phyloP scores from a whole-genome alignment of 2,888 invertebrate species.

The Cryptocheilus praepositus region DNA sequence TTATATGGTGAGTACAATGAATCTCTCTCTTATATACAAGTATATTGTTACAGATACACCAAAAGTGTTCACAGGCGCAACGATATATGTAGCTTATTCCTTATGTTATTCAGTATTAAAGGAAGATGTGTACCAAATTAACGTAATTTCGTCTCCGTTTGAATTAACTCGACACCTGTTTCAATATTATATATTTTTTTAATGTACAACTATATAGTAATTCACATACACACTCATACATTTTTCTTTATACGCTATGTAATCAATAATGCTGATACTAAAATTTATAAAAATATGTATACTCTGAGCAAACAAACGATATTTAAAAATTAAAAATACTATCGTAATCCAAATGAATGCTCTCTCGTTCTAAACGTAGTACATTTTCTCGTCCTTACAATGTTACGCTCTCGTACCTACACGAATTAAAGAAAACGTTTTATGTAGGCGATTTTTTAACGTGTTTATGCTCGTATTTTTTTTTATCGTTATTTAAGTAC shows the following conservation, averaged over 20 bases:
- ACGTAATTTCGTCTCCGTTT: conserved; percentile 24
- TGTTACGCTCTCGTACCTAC: neutral
- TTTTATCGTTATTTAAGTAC: conserved; percentile 1
- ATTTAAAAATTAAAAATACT: conserved; percentile 4
- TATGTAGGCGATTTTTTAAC: too few relatives aligned
- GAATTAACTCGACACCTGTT: conserved; percentile 13
- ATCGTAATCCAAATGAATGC: conserved; percentile 35
- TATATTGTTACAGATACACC: conserved; percentile 67
- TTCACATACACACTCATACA: conserved; percentile 44
- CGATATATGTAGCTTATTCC: conserved; percentile 41
- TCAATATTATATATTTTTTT: conserved; percentile 23
- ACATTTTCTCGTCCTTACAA: conserved; percentile 3
- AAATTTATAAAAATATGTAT: conserved; percentile 69
- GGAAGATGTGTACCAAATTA: conserved; percentile 31
- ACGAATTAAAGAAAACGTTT: too few relatives aligned
- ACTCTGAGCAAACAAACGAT: conserved; percentile 28
- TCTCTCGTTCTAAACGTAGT: conserved; percentile 30
- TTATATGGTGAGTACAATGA: conserved; percentile 15
- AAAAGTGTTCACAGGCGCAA: conserved; percentile 63
- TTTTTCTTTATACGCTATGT: conserved; percentile 38
- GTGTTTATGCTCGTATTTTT: too few relatives aligned
- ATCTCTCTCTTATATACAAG: conserved; percentile 63
- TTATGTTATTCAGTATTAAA: conserved; percentile 34
- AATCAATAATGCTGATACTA: conserved; percentile 58
- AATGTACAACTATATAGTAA: conserved; percentile 39